phyloP scores from a whole-genome alignment of 1,140 invertebrate species.

The Leptinotarsa undecemlineata region DNA sequence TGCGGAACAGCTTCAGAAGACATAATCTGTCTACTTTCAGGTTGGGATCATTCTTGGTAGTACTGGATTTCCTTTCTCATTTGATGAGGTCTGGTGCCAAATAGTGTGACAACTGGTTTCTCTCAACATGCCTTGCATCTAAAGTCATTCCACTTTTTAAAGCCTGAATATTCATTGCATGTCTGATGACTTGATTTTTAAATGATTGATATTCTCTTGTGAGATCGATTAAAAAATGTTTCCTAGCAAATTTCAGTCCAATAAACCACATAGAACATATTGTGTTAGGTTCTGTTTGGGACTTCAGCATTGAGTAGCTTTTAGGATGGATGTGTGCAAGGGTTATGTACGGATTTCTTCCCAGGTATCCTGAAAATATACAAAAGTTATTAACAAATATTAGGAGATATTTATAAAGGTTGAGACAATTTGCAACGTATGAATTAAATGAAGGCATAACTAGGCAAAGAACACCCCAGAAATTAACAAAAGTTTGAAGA shows the following conservation, averaged over 20 bases:
- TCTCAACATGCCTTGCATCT: conserved; percentile 75
- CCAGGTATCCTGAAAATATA: conserved; percentile 70
- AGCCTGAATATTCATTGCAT: conserved; percentile 74
- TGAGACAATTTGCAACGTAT: too few relatives aligned
- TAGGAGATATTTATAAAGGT: neutral
- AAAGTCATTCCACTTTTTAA: conserved; percentile 89
- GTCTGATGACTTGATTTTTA: conserved; percentile 73
- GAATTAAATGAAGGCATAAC: too few relatives aligned
- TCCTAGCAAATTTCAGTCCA: conserved; percentile 87
- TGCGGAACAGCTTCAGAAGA: conserved; percentile 44
- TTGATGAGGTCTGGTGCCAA: conserved; percentile 72
- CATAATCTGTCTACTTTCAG: conserved; percentile 42
- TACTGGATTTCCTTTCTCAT: conserved; percentile 66
- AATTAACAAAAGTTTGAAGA: too few relatives aligned
- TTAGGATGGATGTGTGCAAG: conserved; percentile 95
- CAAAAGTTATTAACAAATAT: neutral
- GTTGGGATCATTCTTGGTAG: neutral
- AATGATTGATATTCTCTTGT: conserved; percentile 91
- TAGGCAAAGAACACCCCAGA: too few relatives aligned
- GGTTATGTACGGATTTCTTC: conserved; percentile 87
- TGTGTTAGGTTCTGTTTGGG: conserved; percentile 48
- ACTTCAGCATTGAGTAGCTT: conserved; percentile 66
- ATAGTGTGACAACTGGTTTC: conserved; percentile 72
- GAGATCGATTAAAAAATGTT: conserved; percentile 86
- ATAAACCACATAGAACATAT: conserved; percentile 94